These are phyloP conservation scores for Microcebus murinus DNA, from an alignment of 2,113 vertebrate genomes.

Conservation along the genomic window DNA sequence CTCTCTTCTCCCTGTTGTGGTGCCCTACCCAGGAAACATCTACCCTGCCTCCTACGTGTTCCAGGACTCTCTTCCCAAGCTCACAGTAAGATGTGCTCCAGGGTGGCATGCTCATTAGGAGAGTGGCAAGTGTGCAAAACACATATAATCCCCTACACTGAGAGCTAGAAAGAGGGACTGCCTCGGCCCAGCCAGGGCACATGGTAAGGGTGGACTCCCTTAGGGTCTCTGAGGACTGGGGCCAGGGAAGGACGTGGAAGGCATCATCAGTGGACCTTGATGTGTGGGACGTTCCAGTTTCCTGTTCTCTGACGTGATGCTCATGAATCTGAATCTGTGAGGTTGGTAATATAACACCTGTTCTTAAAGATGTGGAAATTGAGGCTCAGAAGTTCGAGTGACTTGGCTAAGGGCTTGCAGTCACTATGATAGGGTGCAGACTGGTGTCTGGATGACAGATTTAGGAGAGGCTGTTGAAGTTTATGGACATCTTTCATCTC, in stretches of 20 bases:
- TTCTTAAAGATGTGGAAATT: not conserved
- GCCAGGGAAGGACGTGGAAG: not conserved
- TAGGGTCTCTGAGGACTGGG: not conserved
- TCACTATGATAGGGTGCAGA: not conserved
- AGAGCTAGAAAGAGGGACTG: not conserved
- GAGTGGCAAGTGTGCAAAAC: not conserved
- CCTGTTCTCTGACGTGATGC: not conserved
- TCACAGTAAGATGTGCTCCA: not conserved
- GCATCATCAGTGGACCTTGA: not conserved
- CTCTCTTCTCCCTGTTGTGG: not conserved
- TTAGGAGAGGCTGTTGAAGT: not conserved
- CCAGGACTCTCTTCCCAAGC: not conserved
- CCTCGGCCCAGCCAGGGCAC: not conserved
- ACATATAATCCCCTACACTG: not conserved
- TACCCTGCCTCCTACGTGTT: not conserved
- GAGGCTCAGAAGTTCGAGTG: not conserved
- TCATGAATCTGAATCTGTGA: not conserved
- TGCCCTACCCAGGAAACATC: not conserved
- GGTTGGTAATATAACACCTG: not conserved
- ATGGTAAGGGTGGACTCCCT: too few species aligned
- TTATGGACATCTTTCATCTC: not conserved
- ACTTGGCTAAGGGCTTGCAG: not conserved
- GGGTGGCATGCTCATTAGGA: not conserved
- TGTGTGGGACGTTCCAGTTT: not conserved
- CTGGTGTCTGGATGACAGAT: not conserved